Evolutionary conservation across 2,113 vertebrate species (phyloP).

Genomic region (Pyxicephalus adspersus): DNA sequence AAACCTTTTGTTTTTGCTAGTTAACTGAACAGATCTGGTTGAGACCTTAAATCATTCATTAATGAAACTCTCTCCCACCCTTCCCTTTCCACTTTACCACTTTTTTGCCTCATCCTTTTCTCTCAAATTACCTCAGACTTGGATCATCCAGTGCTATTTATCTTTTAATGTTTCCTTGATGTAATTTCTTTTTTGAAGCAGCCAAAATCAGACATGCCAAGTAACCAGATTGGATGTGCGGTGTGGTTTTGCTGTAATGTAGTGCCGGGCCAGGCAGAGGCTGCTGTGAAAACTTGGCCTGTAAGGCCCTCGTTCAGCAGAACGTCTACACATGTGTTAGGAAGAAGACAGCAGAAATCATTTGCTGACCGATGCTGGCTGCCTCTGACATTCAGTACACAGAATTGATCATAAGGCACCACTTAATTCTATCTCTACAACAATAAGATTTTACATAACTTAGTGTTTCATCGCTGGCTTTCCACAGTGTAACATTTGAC

Average conservation of each 20-base stretch:
- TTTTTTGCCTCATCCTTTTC: constrained; percentile 63
- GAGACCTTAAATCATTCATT: constrained; percentile 86
- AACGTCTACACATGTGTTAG: constrained; percentile 32
- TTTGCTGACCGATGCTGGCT: constrained; percentile 2
- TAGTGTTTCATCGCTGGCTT: constrained; percentile 18
- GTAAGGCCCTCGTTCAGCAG: constrained; percentile 29
- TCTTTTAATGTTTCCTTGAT: constrained; percentile 85
- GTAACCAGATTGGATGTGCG: constrained; percentile 59
- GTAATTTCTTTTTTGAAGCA: constrained; percentile 84
- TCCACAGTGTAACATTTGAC: constrained; percentile 24
- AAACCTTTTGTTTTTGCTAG: constrained; percentile 69
- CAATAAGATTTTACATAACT: constrained; percentile 26
- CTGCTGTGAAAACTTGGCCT: constrained; percentile 18
- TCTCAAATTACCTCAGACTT: constrained; percentile 82
- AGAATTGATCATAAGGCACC: constrained; percentile 11
- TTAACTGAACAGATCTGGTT: constrained; percentile 80
- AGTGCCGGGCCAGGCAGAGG: not conserved
- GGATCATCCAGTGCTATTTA: constrained; percentile 83
- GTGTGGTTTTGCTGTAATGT: constrained; percentile 1
- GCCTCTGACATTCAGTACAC: not conserved
- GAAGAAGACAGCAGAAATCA: not conserved
- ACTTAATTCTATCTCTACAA: not conserved
- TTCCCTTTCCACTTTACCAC: constrained; percentile 49
- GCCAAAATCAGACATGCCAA: constrained; percentile 33
- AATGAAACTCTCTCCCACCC: constrained; percentile 70